Conservation (phyloP, 2,888 invertebrate species). For the Crepidodera aurea region DNA sequence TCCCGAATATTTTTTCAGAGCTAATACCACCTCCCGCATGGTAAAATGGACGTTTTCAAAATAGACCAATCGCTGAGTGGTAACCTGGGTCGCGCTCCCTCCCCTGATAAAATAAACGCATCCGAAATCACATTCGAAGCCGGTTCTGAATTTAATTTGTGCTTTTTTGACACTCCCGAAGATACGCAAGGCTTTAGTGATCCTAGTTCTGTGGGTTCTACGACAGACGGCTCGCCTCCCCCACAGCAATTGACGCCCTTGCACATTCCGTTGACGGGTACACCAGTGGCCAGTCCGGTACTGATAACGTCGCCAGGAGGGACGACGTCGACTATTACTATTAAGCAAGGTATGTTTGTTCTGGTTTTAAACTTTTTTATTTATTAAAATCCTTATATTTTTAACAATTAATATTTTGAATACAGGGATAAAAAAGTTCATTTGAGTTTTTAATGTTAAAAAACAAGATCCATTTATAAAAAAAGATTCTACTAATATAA, state of each 20-base stretch:
- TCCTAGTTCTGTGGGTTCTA: conserved; percentile 71
- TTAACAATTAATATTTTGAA: too few species aligned
- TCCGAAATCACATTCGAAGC: conserved; percentile 77
- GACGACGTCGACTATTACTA: conserved; percentile 49
- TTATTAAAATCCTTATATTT: too few species aligned
- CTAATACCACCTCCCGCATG: conserved; percentile 3
- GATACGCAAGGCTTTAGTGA: conserved; percentile 74
- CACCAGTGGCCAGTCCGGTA: conserved; percentile 48
- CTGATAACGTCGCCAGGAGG: conserved; percentile 54
- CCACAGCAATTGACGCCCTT: conserved; percentile 55
- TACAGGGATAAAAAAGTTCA: too few species aligned
- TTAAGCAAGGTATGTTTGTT: conserved; percentile 61
- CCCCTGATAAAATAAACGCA: conserved; percentile 66
- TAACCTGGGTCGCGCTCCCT: conserved; percentile 69
- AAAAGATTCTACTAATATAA: too few species aligned
- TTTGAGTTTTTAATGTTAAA: too few species aligned
- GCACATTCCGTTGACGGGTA: conserved; percentile 51
- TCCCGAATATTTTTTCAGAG: conserved; percentile 14
- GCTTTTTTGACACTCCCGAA: conserved; percentile 79
- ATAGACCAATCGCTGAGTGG: conserved; percentile 70
- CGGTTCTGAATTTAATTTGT: conserved; percentile 79
- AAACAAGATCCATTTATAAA: too few species aligned
- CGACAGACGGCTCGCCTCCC: conserved; percentile 62
- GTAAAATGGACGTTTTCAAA: conserved; percentile 76
- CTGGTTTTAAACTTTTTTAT: too few species aligned